Evolutionary conservation across 2,888 invertebrate species (phyloP), one percentile per base, ranked within the genome.

Genomic region (Gari tellinella): DNA sequence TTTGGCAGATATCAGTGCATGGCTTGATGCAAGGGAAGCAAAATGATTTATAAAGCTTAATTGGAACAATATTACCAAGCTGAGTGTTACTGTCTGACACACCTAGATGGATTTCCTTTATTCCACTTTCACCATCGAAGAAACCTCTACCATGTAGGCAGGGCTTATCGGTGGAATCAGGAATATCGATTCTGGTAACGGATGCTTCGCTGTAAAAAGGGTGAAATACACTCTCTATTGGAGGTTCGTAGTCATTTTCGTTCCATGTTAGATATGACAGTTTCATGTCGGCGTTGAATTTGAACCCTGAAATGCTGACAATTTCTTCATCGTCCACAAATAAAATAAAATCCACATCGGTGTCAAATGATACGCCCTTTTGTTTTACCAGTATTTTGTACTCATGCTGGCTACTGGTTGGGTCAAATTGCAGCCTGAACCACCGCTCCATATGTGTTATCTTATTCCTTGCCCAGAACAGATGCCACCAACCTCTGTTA

Each of bases 101-200:
- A n/a, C 81, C 83, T 26, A 82, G 38, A 73, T 74, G 82, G 14
- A 84, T 64, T 48, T 84, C 82, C 37, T 81, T 81, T 14, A 85
- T 76, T 14, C 78, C 70, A 65, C 85, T 84, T 56, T 83, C 81
- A 1, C 62, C 64, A 26, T 84, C 84, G 61, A 64, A 82, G 57
- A 83, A 85, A 5, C 73, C 76, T 19, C 48, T n/a, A 37, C 85
- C 84, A 56, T 81, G 65, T 14, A 63, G 55, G 60, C 85, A 85
- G 5, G 61, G 69, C 15, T 72, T 75, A 17, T 72, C 64, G 2
- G 43, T 31, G 15, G 25, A 31, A 14, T 78, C 41, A 38, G 84
- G 84, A 8, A 84, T 49, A 25, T 69, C 48, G 3, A 84, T 61
- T 23, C 40, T 17, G 26, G 19, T 45, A 5, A 84, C 10, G 14